These are phyloP conservation scores for Colossoma macropomum DNA, from an alignment of 2,113 vertebrate species.

Conservation along the genomic window DNA sequence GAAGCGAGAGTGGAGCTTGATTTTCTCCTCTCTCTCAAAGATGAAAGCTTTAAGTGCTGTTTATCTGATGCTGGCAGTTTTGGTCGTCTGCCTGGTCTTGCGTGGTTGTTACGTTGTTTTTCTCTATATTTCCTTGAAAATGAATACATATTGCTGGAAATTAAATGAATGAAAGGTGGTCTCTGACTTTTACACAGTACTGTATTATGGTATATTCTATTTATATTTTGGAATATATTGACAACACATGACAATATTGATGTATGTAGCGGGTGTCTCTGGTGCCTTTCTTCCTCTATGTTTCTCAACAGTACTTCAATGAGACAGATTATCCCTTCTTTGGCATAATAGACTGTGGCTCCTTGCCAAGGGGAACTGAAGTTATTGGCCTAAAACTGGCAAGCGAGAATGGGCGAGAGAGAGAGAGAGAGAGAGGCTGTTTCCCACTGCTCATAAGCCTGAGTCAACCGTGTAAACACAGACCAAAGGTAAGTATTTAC, in stretches of 20 bases:
- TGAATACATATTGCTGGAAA: too few relatives aligned
- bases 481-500: conserved; percentile 68
- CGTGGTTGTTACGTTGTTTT: too few relatives aligned
- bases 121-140: too few relatives aligned
- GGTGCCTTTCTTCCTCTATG: not conserved
- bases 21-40: too few relatives aligned
- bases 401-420: not conserved
- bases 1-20: too few relatives aligned
- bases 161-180: too few relatives aligned
- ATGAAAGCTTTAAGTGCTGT: too few relatives aligned
- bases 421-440: conserved; percentile 29
- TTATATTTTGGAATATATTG: not conserved
- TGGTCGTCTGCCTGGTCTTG: too few relatives aligned
- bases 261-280: not conserved
- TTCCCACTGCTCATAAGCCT: conserved; percentile 59
- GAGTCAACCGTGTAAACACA: conserved; percentile 63
- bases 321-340: conserved; percentile 32
- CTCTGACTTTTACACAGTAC: too few relatives aligned
- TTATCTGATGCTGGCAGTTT: too few relatives aligned
- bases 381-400: conserved; percentile 18
- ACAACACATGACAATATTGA: not conserved
- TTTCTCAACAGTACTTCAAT: conserved; percentile 13
- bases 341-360: conserved; percentile 9
- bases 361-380: conserved; percentile 28
- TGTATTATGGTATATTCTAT: not conserved